phyloP scores from a whole-genome alignment of 2,113 vertebrate genomes.

The Monopterus albus region DNA sequence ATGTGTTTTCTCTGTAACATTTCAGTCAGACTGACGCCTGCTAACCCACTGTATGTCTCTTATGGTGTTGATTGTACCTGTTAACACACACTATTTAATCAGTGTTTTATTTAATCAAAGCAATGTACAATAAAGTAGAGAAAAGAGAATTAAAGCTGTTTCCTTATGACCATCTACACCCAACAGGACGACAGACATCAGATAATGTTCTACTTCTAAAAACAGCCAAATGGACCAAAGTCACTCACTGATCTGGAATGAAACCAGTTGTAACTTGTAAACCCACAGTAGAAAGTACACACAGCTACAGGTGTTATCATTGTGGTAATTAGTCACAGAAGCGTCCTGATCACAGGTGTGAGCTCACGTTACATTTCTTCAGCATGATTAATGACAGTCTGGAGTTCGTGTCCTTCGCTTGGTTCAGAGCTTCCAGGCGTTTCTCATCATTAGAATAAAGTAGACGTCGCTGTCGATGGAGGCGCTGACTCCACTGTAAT shows the following conservation, averaged over 20 bases:
- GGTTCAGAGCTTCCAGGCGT: constrained; percentile 87
- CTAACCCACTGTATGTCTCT: neutral
- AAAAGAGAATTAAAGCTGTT: neutral
- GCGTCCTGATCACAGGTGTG: too few species aligned
- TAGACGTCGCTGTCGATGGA: constrained; percentile 94
- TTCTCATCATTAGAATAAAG: constrained; percentile 97
- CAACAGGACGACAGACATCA: too few species aligned
- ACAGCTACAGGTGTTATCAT: neutral
- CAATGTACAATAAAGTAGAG: constrained; percentile 10
- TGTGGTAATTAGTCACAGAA: neutral
- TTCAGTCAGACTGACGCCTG: too few species aligned
- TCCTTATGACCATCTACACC: neutral
- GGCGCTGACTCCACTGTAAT: constrained; percentile 94
- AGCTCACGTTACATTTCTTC: neutral
- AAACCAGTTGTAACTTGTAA: neutral
- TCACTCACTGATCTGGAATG: neutral
- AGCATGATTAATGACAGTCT: neutral
- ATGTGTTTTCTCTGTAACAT: constrained; percentile 7
- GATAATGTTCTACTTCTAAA: neutral
- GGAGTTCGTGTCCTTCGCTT: neutral
- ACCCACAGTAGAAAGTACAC: too few species aligned
- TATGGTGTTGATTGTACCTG: neutral
- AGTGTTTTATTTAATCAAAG: constrained; percentile 8
- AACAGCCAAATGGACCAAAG: too few species aligned
- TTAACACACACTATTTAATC: neutral